Evolutionary conservation across 2,113 vertebrate species (phyloP).

Genomic region (Gavia stellata): DNA sequence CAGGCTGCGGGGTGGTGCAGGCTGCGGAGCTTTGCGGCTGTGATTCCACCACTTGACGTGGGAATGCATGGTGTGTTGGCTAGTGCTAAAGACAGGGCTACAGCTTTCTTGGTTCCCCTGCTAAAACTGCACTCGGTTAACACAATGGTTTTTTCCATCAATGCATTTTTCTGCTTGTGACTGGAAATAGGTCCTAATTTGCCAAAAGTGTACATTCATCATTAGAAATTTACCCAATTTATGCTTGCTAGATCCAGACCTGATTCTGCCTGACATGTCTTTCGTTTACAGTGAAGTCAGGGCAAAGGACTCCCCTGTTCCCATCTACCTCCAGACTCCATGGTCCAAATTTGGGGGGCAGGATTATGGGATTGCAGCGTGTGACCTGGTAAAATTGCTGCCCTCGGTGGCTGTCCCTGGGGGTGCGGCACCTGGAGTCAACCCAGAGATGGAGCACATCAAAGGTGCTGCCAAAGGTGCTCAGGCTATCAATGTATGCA

Average conservation of each 20-base stretch:
- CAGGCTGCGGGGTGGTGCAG: accelerated
- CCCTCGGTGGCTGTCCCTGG: not conserved
- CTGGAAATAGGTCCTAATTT: not conserved
- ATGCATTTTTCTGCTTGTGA: not conserved
- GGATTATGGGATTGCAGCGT: not conserved
- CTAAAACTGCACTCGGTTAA: not conserved
- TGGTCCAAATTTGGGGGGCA: not conserved
- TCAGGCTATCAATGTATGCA: not conserved
- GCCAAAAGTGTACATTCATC: not conserved
- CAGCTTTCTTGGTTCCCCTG: not conserved
- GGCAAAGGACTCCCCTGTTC: not conserved
- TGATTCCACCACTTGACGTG: not conserved
- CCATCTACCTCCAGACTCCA: too few relatives aligned
- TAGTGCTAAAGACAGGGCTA: not conserved
- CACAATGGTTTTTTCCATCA: not conserved
- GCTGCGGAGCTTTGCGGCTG: not conserved
- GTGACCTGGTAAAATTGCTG: not conserved
- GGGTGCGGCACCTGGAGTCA: not conserved
- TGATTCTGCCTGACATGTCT: not conserved
- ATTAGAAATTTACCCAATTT: not conserved
- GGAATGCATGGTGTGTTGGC: too few relatives aligned
- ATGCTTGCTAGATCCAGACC: not conserved
- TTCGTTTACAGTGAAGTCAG: not conserved
- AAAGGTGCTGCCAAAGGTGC: not conserved
- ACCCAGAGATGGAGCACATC: not conserved